Base-by-base conservation (phyloP, 2,888 invertebrate genomes). In the Phyto melanocephala region DNA sequence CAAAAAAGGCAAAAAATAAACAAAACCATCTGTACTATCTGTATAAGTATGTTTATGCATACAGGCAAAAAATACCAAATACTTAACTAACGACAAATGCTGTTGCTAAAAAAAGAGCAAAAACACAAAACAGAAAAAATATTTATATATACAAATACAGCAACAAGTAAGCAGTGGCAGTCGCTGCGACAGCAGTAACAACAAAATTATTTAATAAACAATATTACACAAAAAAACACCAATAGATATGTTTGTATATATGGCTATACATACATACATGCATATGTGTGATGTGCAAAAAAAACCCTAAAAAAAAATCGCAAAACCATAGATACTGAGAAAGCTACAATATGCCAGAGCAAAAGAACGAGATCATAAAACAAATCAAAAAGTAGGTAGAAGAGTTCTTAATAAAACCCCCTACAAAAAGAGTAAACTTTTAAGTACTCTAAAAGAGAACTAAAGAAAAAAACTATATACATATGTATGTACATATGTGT, bases 141-240 rank as follows among this genome's bases (percentile, higher is more conserved):
- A 52, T 35, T 56, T 33, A 42, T 56, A 60, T 42, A 40, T 4
- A 56, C 62, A 62, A 72, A 65, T 33, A 65, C 65, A 82, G 75
- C 82, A 79, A 75, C 79, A 76, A 82, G 70, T 75, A 75, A 65
- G 70, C 54, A 71, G 80, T 71, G 65, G 78, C 87, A 85, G 54
- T 84, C 8, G 11, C 37, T 37, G 37, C 84, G 65, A 60, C 79
- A 52, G 70, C 84, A 85, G 84, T 84, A 85, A 72, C 85, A 86
- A 84, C 86, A 85, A 86, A 88, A 88, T 88, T 89, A 89, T 88
- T 89, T 88, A 89, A 89, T 89, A 89, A 89, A 89, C 86, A 89
- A 72, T 72, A 77, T 62, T 58, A 80, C 56, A 80, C 42, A 68
- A 58, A 65, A 79, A 65, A 28, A 68, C 6, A 3, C 28, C 4